Base-by-base conservation (phyloP, 2,113 vertebrate genomes). In the Varanus salvator region DNA sequence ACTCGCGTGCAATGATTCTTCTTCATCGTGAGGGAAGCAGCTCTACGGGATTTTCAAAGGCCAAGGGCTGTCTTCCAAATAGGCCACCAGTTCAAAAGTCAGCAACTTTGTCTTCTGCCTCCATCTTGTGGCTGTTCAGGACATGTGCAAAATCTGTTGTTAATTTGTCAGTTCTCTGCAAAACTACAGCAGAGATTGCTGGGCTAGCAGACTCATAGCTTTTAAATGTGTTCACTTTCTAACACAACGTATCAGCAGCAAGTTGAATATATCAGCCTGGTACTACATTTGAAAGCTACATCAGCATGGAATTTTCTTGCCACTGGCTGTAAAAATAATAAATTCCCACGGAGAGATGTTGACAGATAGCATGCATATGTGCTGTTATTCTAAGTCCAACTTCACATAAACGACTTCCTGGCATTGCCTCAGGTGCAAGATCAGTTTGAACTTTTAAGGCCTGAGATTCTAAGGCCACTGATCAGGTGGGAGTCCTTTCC, bases 21-120 rank as follows among this genome's bases (percentile, higher is more conserved):
- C 57, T 60, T 60, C 57, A 60, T 60, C 57, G 0, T 12, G 57
- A 60, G n/a, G 29, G 8, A 9, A 85, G 31, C 3, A 50, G 31
- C 19, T 74, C 19, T 7, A 34, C 25, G 50, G 34, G 29, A 54
- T 64, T 64, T 38, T 34, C 21, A 82, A 25, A 38, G 7, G 21
- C 6, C 57, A 31, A 69, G 34, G 72, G 14, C 25, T 25, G 2
- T 4, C 27, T 66, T 29, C 72, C 31, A 85, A 44, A 44, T 78
- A 90, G 87, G 31, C 31, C 29, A 34, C 21, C 89, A 74, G 84
- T 29, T 91, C 71, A 90, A 6, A 92, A 8, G 91, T n/a, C 71
- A 64, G 3, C 25, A 44, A 80, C n/a, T 34, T 4, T 17, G 0
- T 38, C 0, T 34, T 75, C 80, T 92, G 80, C 84, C 88, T 72